These are phyloP conservation scores for Dunckerocampus dactyliophorus DNA, from an alignment of 2,113 vertebrate species.

Conservation along the genomic window DNA sequence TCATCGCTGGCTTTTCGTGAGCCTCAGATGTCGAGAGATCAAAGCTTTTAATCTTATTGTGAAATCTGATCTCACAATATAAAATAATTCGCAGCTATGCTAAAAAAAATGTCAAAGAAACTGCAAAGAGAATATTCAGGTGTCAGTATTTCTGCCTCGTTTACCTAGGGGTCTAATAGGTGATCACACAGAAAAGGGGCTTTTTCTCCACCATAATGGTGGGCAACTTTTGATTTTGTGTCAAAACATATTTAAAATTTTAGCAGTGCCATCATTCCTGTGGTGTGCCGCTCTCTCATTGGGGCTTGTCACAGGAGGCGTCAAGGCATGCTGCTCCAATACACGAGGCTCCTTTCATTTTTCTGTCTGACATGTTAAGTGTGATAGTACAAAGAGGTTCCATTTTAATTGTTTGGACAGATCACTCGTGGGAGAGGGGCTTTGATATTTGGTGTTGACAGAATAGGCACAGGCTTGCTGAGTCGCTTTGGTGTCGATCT, in stretches of 20 bases:
- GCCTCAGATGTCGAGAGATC: constrained; percentile 62
- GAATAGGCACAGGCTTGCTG: constrained; percentile 69
- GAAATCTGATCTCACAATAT: constrained; percentile 58
- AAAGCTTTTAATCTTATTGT: constrained; percentile 55
- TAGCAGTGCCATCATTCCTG: constrained; percentile 62
- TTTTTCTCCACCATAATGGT: constrained; percentile 59
- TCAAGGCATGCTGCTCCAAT: constrained; percentile 47
- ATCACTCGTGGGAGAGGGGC: constrained; percentile 67
- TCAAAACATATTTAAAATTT: constrained; percentile 79
- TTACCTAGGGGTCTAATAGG: constrained; percentile 67
- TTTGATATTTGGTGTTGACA: constrained; percentile 74
- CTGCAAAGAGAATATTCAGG: constrained; percentile 66
- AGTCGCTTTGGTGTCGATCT: constrained; percentile 48
- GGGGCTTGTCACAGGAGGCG: constrained; percentile 67
- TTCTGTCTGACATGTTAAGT: constrained; percentile 68
- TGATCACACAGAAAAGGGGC: constrained; percentile 61
- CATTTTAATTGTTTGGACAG: constrained; percentile 76
- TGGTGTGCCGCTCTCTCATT: constrained; percentile 53
- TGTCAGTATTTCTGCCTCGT: constrained; percentile 64
- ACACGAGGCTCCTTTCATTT: constrained; percentile 64
- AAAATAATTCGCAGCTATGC: constrained; percentile 59
- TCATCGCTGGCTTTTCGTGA: constrained; percentile 55
- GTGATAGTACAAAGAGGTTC: constrained; percentile 68
- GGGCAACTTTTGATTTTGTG: constrained; percentile 72
- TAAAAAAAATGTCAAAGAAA: constrained; percentile 54